Evolutionary conservation across 2,113 vertebrate genomes (phyloP).

Genomic region (Silurus glanis): DNA sequence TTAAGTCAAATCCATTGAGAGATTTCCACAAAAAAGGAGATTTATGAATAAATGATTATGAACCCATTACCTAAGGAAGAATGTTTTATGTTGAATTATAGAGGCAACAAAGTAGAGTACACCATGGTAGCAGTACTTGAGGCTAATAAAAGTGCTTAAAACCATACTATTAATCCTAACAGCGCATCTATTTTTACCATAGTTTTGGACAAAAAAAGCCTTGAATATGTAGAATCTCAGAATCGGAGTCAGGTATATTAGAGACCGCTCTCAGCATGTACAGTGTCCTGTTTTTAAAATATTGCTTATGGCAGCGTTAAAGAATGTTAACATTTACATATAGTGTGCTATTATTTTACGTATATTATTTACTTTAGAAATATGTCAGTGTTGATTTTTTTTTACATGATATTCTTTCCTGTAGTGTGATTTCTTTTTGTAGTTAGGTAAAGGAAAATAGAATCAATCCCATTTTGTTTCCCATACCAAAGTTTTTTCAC

Average conservation of each 20-base stretch:
- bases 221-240: too few relatives aligned
- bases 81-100: not conserved
- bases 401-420: not conserved
- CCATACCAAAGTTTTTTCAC: not conserved
- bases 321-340: not conserved
- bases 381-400: not conserved
- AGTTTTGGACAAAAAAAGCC: not conserved
- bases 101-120: not conserved
- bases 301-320: not conserved
- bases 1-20: not conserved
- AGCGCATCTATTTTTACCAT: too few relatives aligned
- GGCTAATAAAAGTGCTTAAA: not conserved
- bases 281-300: not conserved
- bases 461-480: not conserved
- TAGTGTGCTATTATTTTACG: not conserved
- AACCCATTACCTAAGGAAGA: not conserved
- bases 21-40: not conserved
- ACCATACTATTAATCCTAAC: not conserved
- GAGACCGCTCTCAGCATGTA: not conserved
- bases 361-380: not conserved
- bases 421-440: not conserved
- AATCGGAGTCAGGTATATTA: not conserved
- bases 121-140: not conserved
- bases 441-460: not conserved
- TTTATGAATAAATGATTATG: not conserved